Percentiles rank a stretch among this genome's conserved stretches.
Evolutionary conservation across 2,888 invertebrate genomes (phyloP).

Genomic region (Pollenia amentaria): DNA sequence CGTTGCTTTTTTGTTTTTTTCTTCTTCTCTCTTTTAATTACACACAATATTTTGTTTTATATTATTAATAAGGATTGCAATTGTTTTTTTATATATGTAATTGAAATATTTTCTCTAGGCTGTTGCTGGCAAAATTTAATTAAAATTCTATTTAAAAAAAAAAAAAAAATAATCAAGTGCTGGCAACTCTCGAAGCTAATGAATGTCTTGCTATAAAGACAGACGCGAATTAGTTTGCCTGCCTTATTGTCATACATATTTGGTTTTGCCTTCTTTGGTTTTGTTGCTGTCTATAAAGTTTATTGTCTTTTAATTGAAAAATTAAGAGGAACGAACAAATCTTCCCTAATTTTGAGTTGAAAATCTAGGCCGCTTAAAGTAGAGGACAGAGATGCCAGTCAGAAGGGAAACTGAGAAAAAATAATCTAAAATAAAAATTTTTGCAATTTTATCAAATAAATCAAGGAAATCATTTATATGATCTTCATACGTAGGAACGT

Average conservation of each 20-base stretch:
- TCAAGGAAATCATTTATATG: too few relatives aligned
- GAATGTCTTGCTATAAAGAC: slow-evolving; percentile 6
- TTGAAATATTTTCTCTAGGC: slow-evolving; percentile 39
- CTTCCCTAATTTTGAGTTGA: slow-evolving; percentile 6
- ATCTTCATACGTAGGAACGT: too few relatives aligned
- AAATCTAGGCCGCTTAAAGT: slow-evolving; percentile 18
- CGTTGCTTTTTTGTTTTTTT: neutral
- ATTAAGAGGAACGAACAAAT: slow-evolving; percentile 10
- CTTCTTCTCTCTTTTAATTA: slow-evolving; percentile 10
- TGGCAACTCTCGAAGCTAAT: slow-evolving; percentile 18
- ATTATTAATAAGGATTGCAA: slow-evolving; percentile 64
- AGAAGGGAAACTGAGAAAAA: neutral
- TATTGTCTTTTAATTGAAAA: neutral
- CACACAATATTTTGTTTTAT: slow-evolving; percentile 39
- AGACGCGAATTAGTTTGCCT: slow-evolving; percentile 18
- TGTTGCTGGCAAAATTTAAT: slow-evolving; percentile 67
- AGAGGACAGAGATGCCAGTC: too few relatives aligned
- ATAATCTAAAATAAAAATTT: too few relatives aligned
- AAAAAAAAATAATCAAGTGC: slow-evolving; percentile 21
- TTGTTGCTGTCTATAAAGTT: neutral
- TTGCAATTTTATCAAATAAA: too few relatives aligned
- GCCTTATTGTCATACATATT: slow-evolving; percentile 65
- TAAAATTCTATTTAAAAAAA: slow-evolving; percentile 61
- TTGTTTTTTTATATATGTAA: slow-evolving; percentile 39
- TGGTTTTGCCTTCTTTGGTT: slow-evolving; percentile 18